A percentile compares a stretch with the other conserved stretches of the same genome.
Evolutionary conservation across 2,113 vertebrate species (phyloP).

Genomic region (Mirounga angustirostris): DNA sequence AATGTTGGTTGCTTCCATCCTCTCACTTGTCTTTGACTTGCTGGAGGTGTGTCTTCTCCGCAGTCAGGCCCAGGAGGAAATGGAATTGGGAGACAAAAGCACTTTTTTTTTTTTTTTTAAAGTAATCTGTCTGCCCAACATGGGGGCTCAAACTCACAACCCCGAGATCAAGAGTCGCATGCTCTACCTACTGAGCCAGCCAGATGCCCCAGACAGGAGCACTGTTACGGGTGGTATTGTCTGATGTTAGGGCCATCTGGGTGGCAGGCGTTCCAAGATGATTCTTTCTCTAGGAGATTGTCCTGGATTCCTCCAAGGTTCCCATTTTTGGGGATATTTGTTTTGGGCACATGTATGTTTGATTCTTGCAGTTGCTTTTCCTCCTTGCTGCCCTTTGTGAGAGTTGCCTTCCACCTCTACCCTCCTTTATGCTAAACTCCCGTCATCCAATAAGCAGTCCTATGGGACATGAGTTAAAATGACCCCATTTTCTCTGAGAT

Average conservation of each 20-base stretch:
- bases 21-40: neutral
- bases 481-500: neutral
- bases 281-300: neutral
- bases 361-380: neutral
- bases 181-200: neutral
- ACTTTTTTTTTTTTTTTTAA: neutral
- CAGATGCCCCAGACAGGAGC: neutral
- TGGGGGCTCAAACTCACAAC: neutral
- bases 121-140: neutral
- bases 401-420: neutral
- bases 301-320: neutral
- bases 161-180: neutral
- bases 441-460: neutral
- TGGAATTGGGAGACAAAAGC: neutral
- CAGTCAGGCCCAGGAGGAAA: neutral
- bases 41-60: neutral
- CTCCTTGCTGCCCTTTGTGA: neutral
- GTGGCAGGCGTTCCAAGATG: neutral
- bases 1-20: neutral
- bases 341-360: neutral
- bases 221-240: neutral
- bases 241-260: neutral
- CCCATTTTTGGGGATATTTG: neutral
- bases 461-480: neutral
- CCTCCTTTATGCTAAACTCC: neutral